These are phyloP conservation scores for Lasioglossum zephyrum DNA, from an alignment of 2,888 invertebrate genomes.

Conservation along the genomic window DNA sequence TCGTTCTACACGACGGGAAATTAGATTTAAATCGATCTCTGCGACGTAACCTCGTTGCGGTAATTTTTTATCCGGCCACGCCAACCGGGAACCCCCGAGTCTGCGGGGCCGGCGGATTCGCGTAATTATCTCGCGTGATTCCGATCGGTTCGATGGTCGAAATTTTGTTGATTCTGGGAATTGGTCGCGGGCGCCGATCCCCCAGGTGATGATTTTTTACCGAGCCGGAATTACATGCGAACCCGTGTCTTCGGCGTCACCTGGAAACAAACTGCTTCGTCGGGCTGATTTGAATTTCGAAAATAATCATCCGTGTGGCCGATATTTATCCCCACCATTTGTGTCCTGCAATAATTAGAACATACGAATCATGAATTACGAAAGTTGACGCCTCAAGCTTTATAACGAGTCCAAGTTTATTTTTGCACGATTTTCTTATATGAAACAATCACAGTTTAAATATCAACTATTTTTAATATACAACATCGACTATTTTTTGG, in stretches of 20 bases:
- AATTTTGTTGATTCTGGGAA: constrained; percentile 22
- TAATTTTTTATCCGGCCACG: constrained; percentile 60
- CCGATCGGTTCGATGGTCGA: constrained; percentile 30
- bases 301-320: neutral
- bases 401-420: neutral
- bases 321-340: neutral
- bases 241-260: neutral
- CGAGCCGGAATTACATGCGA: constrained; percentile 2
- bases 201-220: constrained; percentile 19
- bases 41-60: constrained; percentile 68
- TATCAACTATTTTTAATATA: neutral
- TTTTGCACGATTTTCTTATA: neutral
- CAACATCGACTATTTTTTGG: neutral
- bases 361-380: neutral
- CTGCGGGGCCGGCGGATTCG: constrained; percentile 19
- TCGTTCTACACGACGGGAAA: constrained; percentile 55
- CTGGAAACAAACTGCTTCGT: neutral
- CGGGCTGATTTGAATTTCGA: neutral
- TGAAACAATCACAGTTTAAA: neutral
- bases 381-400: neutral
- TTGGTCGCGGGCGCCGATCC: neutral
- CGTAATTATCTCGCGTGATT: constrained; percentile 54
- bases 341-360: neutral
- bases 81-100: constrained; percentile 16
- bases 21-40: constrained; percentile 71